Evolutionary conservation across 2,113 vertebrate species (phyloP).

Genomic region (Phyllostomus hastatus): DNA sequence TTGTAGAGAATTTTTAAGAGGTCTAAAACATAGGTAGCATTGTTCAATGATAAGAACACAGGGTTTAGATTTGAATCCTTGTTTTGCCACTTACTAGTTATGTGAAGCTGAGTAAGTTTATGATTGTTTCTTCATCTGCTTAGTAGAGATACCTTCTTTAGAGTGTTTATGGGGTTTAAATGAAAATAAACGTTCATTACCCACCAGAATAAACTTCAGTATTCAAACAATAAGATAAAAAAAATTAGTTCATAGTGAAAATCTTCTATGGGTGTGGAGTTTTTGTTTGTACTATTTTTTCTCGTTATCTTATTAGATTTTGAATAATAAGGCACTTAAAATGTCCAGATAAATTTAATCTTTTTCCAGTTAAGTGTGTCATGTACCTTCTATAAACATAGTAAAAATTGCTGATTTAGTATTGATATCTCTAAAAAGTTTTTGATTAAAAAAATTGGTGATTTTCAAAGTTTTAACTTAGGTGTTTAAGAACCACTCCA

Average conservation of each 20-base stretch:
- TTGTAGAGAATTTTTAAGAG: neutral
- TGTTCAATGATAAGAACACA: neutral
- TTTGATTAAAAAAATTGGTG: neutral
- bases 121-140: neutral
- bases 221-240: neutral
- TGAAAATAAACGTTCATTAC: neutral
- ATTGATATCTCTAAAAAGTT: neutral
- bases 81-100: neutral
- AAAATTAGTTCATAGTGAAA: neutral
- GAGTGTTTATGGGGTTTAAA: neutral
- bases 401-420: neutral
- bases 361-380: neutral
- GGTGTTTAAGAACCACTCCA: constrained; percentile 5
- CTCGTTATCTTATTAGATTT: neutral
- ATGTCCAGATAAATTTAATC: neutral
- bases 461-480: constrained; percentile 9
- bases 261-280: neutral
- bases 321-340: neutral
- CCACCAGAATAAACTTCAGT: neutral
- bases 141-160: neutral
- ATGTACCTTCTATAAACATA: neutral
- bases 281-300: constrained; percentile 22
- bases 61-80: constrained; percentile 1
- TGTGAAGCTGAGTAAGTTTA: neutral
- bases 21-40: neutral